Base-by-base conservation (phyloP, 1,140 invertebrate species). In the Orchesella cincta region DNA sequence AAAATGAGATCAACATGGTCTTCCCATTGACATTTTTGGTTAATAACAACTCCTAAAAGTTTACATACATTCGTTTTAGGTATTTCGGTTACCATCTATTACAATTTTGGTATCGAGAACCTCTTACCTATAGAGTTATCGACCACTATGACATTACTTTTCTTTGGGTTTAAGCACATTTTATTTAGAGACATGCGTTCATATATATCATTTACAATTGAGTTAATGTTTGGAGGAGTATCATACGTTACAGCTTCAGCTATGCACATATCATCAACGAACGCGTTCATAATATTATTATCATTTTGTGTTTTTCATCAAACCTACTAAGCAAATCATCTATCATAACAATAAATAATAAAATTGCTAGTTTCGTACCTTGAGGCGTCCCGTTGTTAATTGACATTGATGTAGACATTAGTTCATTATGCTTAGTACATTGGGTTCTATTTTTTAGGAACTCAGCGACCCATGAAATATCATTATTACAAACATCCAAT, bases 311-410 rank as follows among this genome's bases (percentile, higher is more conserved):
- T 8, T 18, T 57, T 20, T 31, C 14, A 35, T n/a, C 8, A 64
- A 35, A 35, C 29, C 23, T 39, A 5, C 8, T 36, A 33, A 75
- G 29, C 5, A 75, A 12, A 1, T 14, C 1, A 39, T 75, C n/a
- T 34, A 62, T 36, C 1, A 67, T 1, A 1, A 76, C 33, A 16
- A 76, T 70, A 51, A 76, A 76, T 1, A 26, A 29, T n/a, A 76
- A 33, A 46, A 34, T 31, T 20, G 62, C 75, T 28, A 76, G 16
- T 71, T 70, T 70, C 23, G 75, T 76, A 3, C 75, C 75, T 26
- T 76, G 75, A 29, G 75, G 57, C 3, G 67, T 70, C 3, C 62
- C 62, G 51, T 71, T 62, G 28, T 28, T 31, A 8, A 76, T 39
- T 12, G 33, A 12, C 3, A 46, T 2, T 8, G 14, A 36, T 3